phyloP scores from a whole-genome alignment of 2,888 invertebrate species.

The Pseudococcus jackbeardsleyi region DNA sequence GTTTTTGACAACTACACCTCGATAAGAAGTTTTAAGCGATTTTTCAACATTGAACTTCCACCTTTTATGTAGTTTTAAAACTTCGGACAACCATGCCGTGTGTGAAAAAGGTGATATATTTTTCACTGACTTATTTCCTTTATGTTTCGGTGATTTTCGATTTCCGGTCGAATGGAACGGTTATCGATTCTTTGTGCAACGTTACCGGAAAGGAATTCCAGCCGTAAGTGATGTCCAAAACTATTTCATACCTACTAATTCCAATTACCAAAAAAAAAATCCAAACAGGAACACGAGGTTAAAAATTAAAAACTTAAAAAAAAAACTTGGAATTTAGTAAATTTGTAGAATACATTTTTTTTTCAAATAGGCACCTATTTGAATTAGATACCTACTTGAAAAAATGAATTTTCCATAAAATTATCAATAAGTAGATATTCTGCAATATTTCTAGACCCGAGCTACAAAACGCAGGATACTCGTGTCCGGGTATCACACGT shows the following conservation, averaged over 20 bases:
- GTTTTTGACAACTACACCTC: conserved; percentile 1
- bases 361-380: no score
- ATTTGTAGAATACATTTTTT: no score
- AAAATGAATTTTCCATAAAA: no score
- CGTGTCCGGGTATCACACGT: neutral
- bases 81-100: conserved; percentile 4
- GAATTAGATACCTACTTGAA: no score
- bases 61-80: neutral
- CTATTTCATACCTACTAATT: neutral
- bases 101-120: neutral
- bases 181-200: neutral
- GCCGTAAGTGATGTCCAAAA: neutral
- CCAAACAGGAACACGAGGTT: no score
- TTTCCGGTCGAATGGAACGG: neutral
- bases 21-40: conserved; percentile 3
- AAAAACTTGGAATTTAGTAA: no score
- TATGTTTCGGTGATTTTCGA: neutral
- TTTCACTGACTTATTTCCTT: neutral
- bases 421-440: neutral
- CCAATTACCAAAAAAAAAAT: no score
- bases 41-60: conserved; percentile 9
- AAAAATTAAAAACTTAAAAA: no score
- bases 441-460: neutral
- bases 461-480: neutral
- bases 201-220: neutral